Conservation (phyloP, 1,140 invertebrate species). For the Cotesia vestalis region DNA sequence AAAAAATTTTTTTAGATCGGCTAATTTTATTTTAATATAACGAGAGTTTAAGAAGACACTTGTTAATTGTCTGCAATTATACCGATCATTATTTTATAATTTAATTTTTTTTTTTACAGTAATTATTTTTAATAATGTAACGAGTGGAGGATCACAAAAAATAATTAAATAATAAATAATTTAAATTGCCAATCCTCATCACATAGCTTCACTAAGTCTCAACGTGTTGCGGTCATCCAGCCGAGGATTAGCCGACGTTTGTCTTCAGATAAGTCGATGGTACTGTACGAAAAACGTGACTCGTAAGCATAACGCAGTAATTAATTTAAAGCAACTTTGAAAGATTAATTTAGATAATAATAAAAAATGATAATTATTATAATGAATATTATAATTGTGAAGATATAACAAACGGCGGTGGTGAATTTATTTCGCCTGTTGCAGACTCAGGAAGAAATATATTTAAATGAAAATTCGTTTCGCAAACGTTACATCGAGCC, state of each 20-base stretch:
- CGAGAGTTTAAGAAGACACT: no score
- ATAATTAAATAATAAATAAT: no score
- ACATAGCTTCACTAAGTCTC: background rate
- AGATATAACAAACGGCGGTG: conserved; percentile 42
- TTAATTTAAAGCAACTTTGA: background rate
- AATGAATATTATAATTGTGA: background rate
- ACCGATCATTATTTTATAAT: no score
- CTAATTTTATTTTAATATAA: no score
- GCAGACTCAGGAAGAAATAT: conserved; percentile 58
- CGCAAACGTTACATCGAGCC: conserved; percentile 56
- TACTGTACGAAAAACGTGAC: background rate
- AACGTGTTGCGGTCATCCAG: background rate
- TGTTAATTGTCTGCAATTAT: no score
- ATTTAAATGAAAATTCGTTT: conserved; percentile 36
- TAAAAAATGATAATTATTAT: background rate
- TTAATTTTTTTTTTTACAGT: no score
- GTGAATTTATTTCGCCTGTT: conserved; percentile 53
- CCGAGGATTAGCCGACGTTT: conserved; percentile 10
- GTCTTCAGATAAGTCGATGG: conserved; percentile 11
- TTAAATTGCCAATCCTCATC: background rate
- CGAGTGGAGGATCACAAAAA: no score
- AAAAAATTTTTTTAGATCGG: no score
- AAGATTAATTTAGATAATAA: conserved; percentile 20
- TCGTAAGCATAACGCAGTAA: background rate
- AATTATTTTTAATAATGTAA: no score